Evolutionary conservation across 2,797 vertebrate species (phyloP), one percentile per base, ranked within the genome.

Genomic region (Dermochelys coriacea): DNA sequence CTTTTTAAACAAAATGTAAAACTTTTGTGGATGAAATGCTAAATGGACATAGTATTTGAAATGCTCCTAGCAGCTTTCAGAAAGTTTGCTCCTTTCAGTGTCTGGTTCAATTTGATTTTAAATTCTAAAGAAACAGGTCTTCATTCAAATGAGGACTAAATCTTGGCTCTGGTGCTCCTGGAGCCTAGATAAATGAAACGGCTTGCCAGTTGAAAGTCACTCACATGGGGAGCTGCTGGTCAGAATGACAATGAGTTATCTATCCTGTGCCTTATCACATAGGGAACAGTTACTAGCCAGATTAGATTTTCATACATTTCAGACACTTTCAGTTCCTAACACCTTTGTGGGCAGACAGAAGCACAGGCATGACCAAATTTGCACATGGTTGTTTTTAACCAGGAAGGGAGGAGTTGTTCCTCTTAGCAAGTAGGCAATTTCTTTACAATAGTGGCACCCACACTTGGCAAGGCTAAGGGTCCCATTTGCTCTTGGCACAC

Each of bases 271-370:
- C 86, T 85, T 84, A 90, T 90, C 68, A 18, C 80, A 6, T 54
- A n/a, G 74, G 88, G 87, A 88, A 93, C 92, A 45, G 96, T 95
- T 97, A 97, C 98, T 98, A 98, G 98, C 98, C 93, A 98, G 98
- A 97, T 98, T 98, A 98, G 96, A 98, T 98, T 98, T 98, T 98
- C 98, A 98, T 98, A 96, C 88, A 97, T 98, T 98, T 98, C 98
- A 98, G 98, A 98, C 97, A 94, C 96, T 91, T 93, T 31, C 86
- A 95, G 96, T 96, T 96, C 94, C 97, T 94, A 83, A 75, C 57
- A 64, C 87, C 90, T 85, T 54, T 4, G 23, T 96, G 97, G 52
- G 91, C 81, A 57, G 90, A 86, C 95, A 50, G 89, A 87, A 97
- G 80, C 94, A 96, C 95, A 97, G 97, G 97, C 97, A 91, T 94